phyloP scores from a whole-genome alignment of 2,113 vertebrate species.

The Grantiella picta region DNA sequence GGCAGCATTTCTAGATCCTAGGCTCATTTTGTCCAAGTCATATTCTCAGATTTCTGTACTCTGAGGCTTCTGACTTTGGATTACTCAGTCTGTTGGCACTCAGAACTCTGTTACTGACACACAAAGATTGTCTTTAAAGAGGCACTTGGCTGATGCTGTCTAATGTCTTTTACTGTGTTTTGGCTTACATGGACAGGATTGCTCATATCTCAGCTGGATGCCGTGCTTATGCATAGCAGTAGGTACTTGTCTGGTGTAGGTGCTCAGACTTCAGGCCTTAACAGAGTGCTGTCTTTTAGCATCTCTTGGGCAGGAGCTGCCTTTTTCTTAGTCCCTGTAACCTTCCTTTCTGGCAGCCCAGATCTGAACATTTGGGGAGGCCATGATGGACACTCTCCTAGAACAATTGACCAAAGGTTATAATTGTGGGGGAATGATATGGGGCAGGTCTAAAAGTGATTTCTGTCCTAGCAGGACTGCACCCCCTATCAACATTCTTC shows the following conservation, averaged over 20 bases:
- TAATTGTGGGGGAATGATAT: background rate
- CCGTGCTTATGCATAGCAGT: background rate
- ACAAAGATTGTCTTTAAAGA: background rate
- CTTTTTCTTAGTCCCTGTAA: background rate
- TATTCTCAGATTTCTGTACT: background rate
- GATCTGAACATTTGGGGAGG: background rate
- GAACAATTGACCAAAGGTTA: background rate
- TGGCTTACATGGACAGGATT: background rate
- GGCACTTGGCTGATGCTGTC: background rate
- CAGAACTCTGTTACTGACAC: background rate
- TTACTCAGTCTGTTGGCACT: background rate
- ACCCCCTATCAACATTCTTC: background rate
- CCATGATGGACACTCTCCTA: background rate
- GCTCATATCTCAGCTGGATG: background rate
- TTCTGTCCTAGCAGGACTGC: background rate
- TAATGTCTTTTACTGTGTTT: background rate
- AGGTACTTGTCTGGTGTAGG: background rate
- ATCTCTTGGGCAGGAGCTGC: background rate
- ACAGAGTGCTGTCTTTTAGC: background rate
- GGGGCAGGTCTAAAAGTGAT: background rate
- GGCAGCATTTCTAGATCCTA: background rate
- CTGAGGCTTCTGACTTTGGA: background rate
- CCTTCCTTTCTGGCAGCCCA: background rate
- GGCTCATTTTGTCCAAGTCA: background rate
- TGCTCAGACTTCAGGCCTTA: background rate